These are phyloP conservation scores for Spodoptera picta DNA, from an alignment of 2,888 invertebrate species.

Conservation along the genomic window DNA sequence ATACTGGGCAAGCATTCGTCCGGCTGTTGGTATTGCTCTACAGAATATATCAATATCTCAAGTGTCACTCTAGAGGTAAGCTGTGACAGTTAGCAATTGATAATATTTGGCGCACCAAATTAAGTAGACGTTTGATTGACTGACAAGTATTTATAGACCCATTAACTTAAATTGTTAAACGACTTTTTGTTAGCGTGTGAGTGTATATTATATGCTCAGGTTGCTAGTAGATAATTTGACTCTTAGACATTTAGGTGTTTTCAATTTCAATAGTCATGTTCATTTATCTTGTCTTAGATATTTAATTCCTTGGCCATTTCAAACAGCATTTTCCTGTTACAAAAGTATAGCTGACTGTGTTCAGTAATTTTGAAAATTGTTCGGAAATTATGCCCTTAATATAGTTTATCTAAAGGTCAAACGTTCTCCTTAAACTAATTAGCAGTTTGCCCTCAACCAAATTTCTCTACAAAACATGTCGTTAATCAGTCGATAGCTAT, in stretches of 20 bases:
- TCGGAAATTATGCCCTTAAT: neutral
- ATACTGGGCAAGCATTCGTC: constrained; percentile 17
- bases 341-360: too few species aligned
- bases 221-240: too few species aligned
- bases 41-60: constrained; percentile 35
- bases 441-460: constrained; percentile 39
- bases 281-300: too few species aligned
- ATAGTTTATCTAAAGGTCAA: neutral
- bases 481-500: constrained; percentile 59
- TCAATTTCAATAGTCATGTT: too few species aligned
- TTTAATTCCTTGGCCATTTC: too few species aligned
- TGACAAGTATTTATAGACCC: constrained; percentile 32
- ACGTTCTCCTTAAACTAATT: constrained; percentile 24
- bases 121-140: constrained; percentile 55
- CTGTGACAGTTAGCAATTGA: constrained; percentile 45
- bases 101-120: constrained; percentile 46
- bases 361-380: too few species aligned
- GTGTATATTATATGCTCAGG: constrained; percentile 3
- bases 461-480: constrained; percentile 33
- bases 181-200: constrained; percentile 2
- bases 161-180: constrained; percentile 21
- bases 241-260: too few species aligned
- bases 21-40: constrained; percentile 13
- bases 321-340: too few species aligned
- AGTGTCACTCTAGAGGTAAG: constrained; percentile 46